A percentile compares a stretch with the other conserved stretches of the same genome.
phyloP scores from a whole-genome alignment of 2,888 invertebrate genomes.

The Candidula unifasciata region DNA sequence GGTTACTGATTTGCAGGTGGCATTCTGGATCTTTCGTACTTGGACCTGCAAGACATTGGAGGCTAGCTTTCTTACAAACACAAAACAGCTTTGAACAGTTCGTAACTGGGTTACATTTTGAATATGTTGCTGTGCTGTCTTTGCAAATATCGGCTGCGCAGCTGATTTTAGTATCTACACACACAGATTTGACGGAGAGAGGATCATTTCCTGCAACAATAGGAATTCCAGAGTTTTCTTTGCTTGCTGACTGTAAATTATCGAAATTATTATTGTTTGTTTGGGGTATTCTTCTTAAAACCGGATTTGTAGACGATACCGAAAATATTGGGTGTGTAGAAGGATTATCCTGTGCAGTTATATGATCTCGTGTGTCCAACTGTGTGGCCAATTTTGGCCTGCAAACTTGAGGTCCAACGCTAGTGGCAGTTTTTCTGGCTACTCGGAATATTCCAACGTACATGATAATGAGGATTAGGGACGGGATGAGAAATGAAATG shows the following conservation, averaged over 20 bases:
- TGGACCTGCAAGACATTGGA: neutral
- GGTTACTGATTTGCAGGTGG: neutral
- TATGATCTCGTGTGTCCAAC: neutral
- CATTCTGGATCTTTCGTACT: neutral
- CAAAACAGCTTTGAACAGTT: neutral
- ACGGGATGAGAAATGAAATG: constrained; percentile 56
- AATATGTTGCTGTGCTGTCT: too few relatives aligned
- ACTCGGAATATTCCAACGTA: constrained; percentile 59
- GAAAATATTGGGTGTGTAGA: neutral
- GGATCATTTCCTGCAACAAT: neutral
- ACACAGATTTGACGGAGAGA: neutral
- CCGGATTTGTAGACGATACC: neutral
- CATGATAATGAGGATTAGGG: constrained; percentile 54
- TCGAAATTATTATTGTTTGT: neutral
- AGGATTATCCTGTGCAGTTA: neutral
- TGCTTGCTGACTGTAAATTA: neutral
- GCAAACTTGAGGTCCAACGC: constrained; percentile 35
- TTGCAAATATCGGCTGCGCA: neutral
- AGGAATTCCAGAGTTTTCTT: constrained; percentile 20
- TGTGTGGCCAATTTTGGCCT: neutral
- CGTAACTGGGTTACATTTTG: neutral
- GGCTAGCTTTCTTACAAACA: neutral
- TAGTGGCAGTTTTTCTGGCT: constrained; percentile 54
- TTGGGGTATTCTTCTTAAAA: neutral
- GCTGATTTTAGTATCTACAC: neutral